These are phyloP conservation scores for Harpegnathos saltator DNA, from an alignment of 1,140 invertebrate species.

Conservation along the genomic window DNA sequence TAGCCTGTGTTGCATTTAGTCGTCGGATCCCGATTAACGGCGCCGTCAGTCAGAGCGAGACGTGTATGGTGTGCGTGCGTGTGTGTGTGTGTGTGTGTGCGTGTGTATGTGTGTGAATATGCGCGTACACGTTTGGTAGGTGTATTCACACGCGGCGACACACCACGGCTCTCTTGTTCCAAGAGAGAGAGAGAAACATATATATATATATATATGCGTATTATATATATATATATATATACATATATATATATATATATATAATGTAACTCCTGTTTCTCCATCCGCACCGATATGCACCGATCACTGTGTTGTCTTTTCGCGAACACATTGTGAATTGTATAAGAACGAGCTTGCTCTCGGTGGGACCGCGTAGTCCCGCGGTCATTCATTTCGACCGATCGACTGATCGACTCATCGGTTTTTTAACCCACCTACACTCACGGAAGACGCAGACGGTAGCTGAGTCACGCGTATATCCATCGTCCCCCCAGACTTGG, in stretches of 20 bases:
- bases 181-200: neutral
- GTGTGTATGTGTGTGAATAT: constrained; percentile 5
- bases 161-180: neutral
- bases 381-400: constrained; percentile 61
- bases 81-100: neutral
- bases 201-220: neutral
- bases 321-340: constrained; percentile 59
- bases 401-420: constrained; percentile 70
- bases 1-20: neutral
- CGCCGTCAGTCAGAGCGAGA: too few relatives aligned
- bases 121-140: too few relatives aligned
- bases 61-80: too few relatives aligned
- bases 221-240: neutral
- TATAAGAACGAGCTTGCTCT: constrained; percentile 56
- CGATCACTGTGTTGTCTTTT: constrained; percentile 60
- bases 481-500: constrained; percentile 44
- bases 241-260: constrained; percentile 25
- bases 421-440: constrained; percentile 37
- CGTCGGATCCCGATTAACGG: neutral
- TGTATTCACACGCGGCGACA: constrained; percentile 46
- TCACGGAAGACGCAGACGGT: constrained; percentile 57
- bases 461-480: constrained; percentile 49
- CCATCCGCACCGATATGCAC: constrained; percentile 69
- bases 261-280: constrained; percentile 39
- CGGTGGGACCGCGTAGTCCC: constrained; percentile 50